Evolutionary conservation across 2,797 vertebrate species (phyloP), one percentile per base, ranked within the genome.

Genomic region (Eulemur coronatus): DNA sequence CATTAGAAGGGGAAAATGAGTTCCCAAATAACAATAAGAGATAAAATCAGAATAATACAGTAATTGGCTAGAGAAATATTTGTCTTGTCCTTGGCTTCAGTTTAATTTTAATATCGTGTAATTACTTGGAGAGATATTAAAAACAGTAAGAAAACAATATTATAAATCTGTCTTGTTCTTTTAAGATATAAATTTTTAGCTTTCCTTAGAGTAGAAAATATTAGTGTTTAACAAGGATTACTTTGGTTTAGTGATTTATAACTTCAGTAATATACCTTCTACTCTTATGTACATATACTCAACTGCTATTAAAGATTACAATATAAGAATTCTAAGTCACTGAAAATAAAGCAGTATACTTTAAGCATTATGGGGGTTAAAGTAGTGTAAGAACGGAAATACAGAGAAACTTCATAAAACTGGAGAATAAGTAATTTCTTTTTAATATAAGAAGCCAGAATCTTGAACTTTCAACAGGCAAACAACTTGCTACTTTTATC

Each of bases 91-190:
- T 72, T 81, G 28, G 33, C 8, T 63, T 43, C 26, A 73, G 33
- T 52, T 91, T 95, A 75, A 55, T 33, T 93, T 92, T 89, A 94
- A 55, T 91, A 92, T n/a, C 82, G n/a, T 78, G 18, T 4, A 95
- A 82, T 89, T 91, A 93, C 18, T 43, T 81, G 22, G 28, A 97
- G 80, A 95, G 14, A 76, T 30, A 65, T 82, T 96, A 38, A 81
- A 91, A 81, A 85, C n/a, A 91, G 24, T 70, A 94, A 89, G 76
- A 92, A 92, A 96, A 61, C 10, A 69, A 46, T n/a, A 89, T 22
- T n/a, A 52, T 35, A 84, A 67, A 79, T 72, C 22, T 70, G 35
- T 72, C 35, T 67, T 89, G 7, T 4, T 84, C 69, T 95, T 96
- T 73, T 57, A 94, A 90, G 35, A 94, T 24, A 46, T 2, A 59